Conservation (phyloP, 2,888 invertebrate species). For the Notocelia uddmanniana region DNA sequence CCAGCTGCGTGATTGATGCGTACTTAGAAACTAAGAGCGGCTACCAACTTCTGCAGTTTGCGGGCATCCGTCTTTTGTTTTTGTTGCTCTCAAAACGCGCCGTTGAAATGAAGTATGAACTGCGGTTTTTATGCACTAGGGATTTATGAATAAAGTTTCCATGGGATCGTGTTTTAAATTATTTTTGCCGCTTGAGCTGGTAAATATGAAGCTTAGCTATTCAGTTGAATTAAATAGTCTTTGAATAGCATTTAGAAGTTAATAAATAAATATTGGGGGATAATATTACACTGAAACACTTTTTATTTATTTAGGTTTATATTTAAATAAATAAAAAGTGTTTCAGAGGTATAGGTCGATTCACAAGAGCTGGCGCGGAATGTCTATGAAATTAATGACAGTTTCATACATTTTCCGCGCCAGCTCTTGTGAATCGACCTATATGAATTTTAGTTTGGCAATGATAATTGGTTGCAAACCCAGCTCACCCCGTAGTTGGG, state of each 20-base stretch:
- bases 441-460: too few species aligned
- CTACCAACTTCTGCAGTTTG: constrained; percentile 24
- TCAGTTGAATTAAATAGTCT: not conserved
- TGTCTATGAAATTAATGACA: too few species aligned
- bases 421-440: too few species aligned
- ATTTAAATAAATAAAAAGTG: too few species aligned
- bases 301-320: too few species aligned
- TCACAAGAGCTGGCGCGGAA: too few species aligned
- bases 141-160: constrained; percentile 33
- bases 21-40: constrained; percentile 12
- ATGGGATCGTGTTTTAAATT: not conserved
- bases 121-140: constrained; percentile 25
- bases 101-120: constrained; percentile 33
- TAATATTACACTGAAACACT: too few species aligned
- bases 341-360: too few species aligned
- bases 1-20: constrained; percentile 24
- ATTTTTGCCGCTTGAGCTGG: not conserved
- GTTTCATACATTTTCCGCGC: too few species aligned
- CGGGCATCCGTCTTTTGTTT: constrained; percentile 33
- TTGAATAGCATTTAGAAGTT: not conserved
- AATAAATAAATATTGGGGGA: too few species aligned
- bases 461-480: too few species aligned
- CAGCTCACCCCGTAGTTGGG: too few species aligned
- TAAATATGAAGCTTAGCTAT: not conserved
- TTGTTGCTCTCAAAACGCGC: constrained; percentile 28